Evolutionary conservation across 1,140 invertebrate species (phyloP), one percentile per base, ranked within the genome.

Genomic region (Pseudomyrmex sp.): DNA sequence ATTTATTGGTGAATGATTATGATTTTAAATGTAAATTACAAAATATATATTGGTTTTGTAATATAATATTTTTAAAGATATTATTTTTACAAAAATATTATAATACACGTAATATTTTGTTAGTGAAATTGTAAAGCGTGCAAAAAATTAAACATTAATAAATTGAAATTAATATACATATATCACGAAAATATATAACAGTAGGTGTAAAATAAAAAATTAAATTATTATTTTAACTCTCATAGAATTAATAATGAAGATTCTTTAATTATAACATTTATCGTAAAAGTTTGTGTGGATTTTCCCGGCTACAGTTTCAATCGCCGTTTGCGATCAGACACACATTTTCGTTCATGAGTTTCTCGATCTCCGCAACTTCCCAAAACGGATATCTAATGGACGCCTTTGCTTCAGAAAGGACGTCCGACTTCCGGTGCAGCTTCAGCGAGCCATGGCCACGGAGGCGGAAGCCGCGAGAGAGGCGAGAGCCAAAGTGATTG

Each of bases 401-500:
- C 88, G 77, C 88, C 59, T 85, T 75, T 87, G 88, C 87, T 89
- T 91, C 95, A 98, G 98, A 86, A 99, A 99, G 94, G 98, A 99
- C 93, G 98, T 98, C 56, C 96, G 98, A 82, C 95, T 99, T 68
- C 98, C 98, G 3, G 96, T 98, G 26, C 97, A 98, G 93, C 94
- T 98, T 83, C 98, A 98, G 94, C 96, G 98, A 77, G 97, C 97
- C 7, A 98, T 98, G 97, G 97, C 97, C 1, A 97, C 97, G 15
- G 98, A 98, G 94, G 98, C 98, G 9, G 98, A 98, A 92, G 98
- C 98, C 0, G 96, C 97, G 1, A 95, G 98, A 54, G 97, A 98
- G 93, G 97, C 97, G 52, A 95, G 96, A 46, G 96, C 97, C 70
- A 96, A 96, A 92, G 95, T 90, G 92, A 97, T 97, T 87, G 96